Evolutionary conservation across 1,140 invertebrate genomes (phyloP).

Genomic region (Drosophila biarmipes): DNA sequence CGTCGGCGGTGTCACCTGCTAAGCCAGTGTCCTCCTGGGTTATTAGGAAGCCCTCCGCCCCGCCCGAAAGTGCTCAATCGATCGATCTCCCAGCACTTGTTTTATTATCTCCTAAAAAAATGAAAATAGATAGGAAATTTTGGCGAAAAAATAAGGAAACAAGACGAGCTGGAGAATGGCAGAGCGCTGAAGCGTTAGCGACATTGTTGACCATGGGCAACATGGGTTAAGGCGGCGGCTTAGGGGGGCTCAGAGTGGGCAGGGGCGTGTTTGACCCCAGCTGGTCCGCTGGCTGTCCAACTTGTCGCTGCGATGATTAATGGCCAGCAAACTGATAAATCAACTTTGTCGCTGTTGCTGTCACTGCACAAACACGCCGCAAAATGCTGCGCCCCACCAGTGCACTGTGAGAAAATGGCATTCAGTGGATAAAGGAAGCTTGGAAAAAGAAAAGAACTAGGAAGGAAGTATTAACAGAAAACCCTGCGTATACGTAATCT

Average conservation of each 20-base stretch:
- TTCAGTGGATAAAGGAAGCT: no score
- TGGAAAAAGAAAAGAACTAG: neutral
- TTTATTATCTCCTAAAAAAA: conserved; percentile 48
- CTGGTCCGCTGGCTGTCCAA: conserved; percentile 80
- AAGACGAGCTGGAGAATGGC: conserved; percentile 53
- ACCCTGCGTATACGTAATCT: neutral
- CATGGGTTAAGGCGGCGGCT: conserved; percentile 1
- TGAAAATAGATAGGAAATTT: conserved; percentile 21
- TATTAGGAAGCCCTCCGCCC: conserved; percentile 31
- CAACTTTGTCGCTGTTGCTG: conserved; percentile 83
- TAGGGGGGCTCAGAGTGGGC: neutral
- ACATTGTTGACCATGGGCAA: conserved; percentile 59
- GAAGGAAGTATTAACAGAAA: neutral
- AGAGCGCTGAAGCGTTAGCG: conserved; percentile 78
- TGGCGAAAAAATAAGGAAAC: conserved; percentile 1
- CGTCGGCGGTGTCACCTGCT: neutral
- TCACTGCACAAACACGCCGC: conserved; percentile 82
- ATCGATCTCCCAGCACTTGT: conserved; percentile 15
- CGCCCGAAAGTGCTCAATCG: neutral
- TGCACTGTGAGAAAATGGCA: conserved; percentile 15
- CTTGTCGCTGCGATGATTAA: conserved; percentile 82
- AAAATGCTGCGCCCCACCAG: conserved; percentile 65
- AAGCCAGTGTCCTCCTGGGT: conserved; percentile 49
- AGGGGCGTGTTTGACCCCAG: conserved; percentile 69
- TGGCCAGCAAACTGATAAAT: conserved; percentile 83